Base-by-base conservation (phyloP, 2,113 vertebrate species). In the Istiophorus platypterus region DNA sequence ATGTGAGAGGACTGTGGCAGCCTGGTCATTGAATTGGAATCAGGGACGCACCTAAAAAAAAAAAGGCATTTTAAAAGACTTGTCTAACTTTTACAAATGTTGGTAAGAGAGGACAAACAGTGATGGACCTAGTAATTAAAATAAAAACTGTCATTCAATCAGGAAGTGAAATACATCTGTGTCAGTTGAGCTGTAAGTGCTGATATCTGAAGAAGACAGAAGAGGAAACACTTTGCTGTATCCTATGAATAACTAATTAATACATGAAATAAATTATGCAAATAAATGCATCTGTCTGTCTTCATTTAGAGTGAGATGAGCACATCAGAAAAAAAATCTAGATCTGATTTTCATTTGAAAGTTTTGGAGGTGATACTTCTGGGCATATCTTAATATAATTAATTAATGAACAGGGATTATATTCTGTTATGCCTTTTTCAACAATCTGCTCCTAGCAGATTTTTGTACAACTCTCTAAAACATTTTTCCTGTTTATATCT, bases 191-290 rank as follows among this genome's bases (percentile, higher is more conserved):
- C 71, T 59, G 10, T 49, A 61, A 70, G 64, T 37, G 72, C 66
- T 66, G 63, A 88, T 78, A 82, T 82, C 58, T 31, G 64, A 70
- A 74, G 79, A 82, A 74, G 63, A 34, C 56, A 18, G 51, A 42
- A 56, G 63, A 77, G 64, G 69, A 84, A 86, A 76, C 70, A 72
- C 62, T 81, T 78, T 72, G 68, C 72, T 65, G 31, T 42, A 80
- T 80, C 80, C 34, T 66, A 70, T 77, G 78, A 91, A 89, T 83
- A 89, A 81, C 74, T 87, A 85, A 91, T 91, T 68, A 67, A 72
- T 69, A 58, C 26, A 14, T 66, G 31, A 90, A 84, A 86, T 85
- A 79, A 85, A 86, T 89, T 79, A 88, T 90, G 83, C 84, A 85
- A 90, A 91, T 90, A 64, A 85, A 72, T 58, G 26, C 72, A 91